Evolutionary conservation across 64 coral and sea anemone genomes (phyloP), one percentile per base, ranked within the genome.

Genomic region (Dendrophyllia cribrosa): DNA sequence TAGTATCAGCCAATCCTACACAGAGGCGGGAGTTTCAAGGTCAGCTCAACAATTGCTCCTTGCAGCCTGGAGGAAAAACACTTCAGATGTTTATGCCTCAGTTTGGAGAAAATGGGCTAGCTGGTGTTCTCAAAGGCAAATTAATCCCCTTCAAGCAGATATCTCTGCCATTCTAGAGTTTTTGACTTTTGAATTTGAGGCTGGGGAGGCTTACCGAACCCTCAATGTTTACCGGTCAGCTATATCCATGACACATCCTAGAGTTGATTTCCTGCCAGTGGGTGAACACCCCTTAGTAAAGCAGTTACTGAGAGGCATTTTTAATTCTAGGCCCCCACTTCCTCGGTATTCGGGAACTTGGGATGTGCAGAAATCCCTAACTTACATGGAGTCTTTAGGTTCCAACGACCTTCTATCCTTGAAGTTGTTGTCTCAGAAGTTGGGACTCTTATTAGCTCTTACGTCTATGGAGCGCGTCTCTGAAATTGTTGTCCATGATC

Each of bases 261-360:
- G 75, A 61, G 55, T 75, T 75, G 66, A 88, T 51, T 16, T 44
- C 7, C 26, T 74, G 4, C 44, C 12, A 24, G 86, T 88, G 34
- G 69, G 69, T 2, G 69, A 75, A 25, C 86, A 88, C 22, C 86
- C 86, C 6, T 74, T 88, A 58, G 48, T 88, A 56, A 16, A 3
- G 1, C 86, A 88, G 23, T 22, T 88, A 25, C 10, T 83, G 21
- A 83, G 59, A 43, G 79, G 79, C 4, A 83, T 83, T 23, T 83
- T 61, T n/a, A 73, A 88, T 23, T 58, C 51, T 5, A 50, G 71
- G 48, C 86, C 70, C 6, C 86, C 86, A 48, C 19, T 19, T 3
- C 69, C 86, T 2, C 72, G 86, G 34, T 88, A 55, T 50, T 9
- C 61, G 1, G 49, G 43, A 46, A 87, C 23, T 17, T 87, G 85